Evolutionary conservation across 2,113 vertebrate genomes (phyloP).

Genomic region (Machaerirhynchus nigripectus): DNA sequence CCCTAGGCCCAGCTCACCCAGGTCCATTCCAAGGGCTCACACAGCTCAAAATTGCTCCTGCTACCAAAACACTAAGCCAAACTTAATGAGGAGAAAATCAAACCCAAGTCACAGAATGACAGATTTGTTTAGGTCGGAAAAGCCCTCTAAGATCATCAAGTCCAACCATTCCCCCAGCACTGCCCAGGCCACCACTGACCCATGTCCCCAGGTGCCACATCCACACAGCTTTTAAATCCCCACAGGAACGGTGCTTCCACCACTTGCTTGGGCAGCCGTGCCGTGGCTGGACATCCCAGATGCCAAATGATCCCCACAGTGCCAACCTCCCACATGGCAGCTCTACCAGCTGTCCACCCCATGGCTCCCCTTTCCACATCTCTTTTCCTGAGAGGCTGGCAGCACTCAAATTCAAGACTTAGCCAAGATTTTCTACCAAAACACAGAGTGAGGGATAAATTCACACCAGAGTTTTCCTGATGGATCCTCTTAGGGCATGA

Average conservation of each 20-base stretch:
- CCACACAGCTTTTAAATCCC: background rate
- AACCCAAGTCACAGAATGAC: background rate
- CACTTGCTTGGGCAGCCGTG: background rate
- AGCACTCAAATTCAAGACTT: background rate
- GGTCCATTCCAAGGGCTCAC: background rate
- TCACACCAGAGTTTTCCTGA: background rate
- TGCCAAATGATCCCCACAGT: background rate
- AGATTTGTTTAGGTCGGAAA: background rate
- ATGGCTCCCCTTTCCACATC: fast-evolving
- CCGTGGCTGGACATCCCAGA: background rate
- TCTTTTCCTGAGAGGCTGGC: background rate
- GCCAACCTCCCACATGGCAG: background rate
- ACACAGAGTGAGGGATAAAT: background rate
- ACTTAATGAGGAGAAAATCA: background rate
- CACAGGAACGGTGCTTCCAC: background rate
- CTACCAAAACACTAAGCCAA: background rate
- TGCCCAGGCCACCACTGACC: no score
- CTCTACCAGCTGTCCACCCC: fast-evolving
- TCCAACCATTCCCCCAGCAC: background rate
- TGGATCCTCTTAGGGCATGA: background rate
- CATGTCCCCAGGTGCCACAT: background rate
- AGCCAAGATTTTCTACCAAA: background rate
- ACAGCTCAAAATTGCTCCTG: fast-evolving
- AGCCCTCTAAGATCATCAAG: background rate
- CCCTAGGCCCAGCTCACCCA: background rate